Conservation (phyloP, 2,888 invertebrate genomes). For the Pristionchus maxplancki region DNA sequence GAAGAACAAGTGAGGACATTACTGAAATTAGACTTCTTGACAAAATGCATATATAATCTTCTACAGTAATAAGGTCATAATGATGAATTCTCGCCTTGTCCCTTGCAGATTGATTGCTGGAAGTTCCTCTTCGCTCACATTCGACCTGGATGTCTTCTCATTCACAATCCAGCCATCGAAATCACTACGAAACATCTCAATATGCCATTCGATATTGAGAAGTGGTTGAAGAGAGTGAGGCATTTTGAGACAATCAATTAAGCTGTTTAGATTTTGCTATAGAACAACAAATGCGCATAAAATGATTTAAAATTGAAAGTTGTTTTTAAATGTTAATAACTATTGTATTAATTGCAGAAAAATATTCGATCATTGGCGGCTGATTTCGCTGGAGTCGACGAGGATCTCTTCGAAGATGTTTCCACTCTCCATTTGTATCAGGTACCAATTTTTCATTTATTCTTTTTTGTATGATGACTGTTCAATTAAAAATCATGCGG, state of each 20-base stretch:
- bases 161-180: slow-evolving; percentile 69
- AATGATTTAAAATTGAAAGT: no score
- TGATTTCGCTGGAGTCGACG: slow-evolving; percentile 59
- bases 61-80: no score
- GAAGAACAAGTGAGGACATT: slow-evolving; percentile 81
- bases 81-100: no score
- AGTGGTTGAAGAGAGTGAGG: slow-evolving; percentile 68
- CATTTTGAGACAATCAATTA: background rate
- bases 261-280: no score
- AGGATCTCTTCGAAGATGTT: slow-evolving; percentile 61
- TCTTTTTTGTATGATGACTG: background rate
- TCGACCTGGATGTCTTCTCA: slow-evolving; percentile 60
- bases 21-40: no score
- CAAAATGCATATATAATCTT: no score
- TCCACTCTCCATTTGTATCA: slow-evolving; percentile 57
- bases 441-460: slow-evolving; percentile 38
- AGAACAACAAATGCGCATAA: no score
- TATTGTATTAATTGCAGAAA: slow-evolving; percentile 47
- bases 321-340: background rate
- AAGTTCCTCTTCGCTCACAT: slow-evolving; percentile 60
- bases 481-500: background rate
- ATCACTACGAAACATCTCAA: slow-evolving; percentile 63
- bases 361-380: slow-evolving; percentile 58
- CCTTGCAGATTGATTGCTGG: slow-evolving; percentile 62
- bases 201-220: slow-evolving; percentile 62